These are phyloP conservation scores for Morpho achilles DNA, from an alignment of 2,888 invertebrate species.

Conservation along the genomic window DNA sequence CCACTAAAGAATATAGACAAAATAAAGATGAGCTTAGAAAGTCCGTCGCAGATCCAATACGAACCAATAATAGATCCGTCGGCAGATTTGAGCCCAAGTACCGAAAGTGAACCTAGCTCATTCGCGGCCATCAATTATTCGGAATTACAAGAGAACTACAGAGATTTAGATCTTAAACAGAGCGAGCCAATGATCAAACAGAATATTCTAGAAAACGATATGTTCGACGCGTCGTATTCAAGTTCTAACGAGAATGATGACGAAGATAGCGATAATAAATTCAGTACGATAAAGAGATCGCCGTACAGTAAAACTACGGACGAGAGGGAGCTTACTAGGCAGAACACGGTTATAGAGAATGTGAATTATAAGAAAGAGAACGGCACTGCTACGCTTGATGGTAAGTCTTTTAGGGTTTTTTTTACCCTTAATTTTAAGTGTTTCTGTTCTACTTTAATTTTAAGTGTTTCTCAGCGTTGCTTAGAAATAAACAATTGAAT, in stretches of 20 bases:
- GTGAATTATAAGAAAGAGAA: constrained; percentile 71
- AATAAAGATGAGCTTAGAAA: constrained; percentile 70
- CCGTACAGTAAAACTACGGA: constrained; percentile 78
- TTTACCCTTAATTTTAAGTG: neutral
- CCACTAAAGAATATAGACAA: constrained; percentile 73
- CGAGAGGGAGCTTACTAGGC: constrained; percentile 55
- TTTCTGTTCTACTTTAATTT: too few species aligned
- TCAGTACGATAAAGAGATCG: constrained; percentile 85
- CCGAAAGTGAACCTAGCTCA: constrained; percentile 55
- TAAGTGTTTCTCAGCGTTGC: too few species aligned
- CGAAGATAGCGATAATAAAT: constrained; percentile 84
- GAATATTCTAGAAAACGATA: constrained; percentile 74
- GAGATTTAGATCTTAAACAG: constrained; percentile 54
- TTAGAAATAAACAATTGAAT: too few species aligned
- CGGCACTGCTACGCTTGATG: constrained; percentile 63
- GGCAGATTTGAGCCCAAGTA: constrained; percentile 62
- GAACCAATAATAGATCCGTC: constrained; percentile 67
- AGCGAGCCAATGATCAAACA: constrained; percentile 74
- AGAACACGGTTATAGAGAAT: constrained; percentile 75
- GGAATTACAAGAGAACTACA: constrained; percentile 45
- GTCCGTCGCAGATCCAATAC: constrained; percentile 72
- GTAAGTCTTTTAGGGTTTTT: constrained; percentile 34
- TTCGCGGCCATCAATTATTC: constrained; percentile 62
- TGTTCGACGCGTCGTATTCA: constrained; percentile 72
- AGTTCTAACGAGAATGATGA: constrained; percentile 78